Conservation (phyloP, 2,113 vertebrate genomes). For the Zosterops japonicus region DNA sequence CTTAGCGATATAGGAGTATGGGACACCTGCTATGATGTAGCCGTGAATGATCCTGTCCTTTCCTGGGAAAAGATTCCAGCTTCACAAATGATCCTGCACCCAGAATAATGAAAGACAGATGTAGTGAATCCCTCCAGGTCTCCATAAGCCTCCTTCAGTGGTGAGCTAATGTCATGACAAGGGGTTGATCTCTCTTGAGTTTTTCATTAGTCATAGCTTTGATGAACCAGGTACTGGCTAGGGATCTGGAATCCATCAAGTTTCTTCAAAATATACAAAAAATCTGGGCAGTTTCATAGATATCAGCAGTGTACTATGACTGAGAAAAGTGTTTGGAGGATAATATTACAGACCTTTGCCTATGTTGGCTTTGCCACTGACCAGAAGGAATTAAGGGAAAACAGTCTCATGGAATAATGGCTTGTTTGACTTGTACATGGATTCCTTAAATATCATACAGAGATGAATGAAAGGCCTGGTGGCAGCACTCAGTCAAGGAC, state of each 20-base stretch:
- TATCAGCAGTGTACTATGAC: neutral
- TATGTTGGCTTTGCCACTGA: neutral
- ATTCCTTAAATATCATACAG: neutral
- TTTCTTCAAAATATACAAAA: neutral
- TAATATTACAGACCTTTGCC: neutral
- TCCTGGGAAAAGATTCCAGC: neutral
- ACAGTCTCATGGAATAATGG: neutral
- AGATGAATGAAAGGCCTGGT: neutral
- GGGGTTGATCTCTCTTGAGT: neutral
- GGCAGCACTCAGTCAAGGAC: neutral
- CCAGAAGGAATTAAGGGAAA: neutral
- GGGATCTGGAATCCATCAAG: neutral
- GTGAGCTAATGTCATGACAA: neutral
- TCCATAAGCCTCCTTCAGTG: neutral
- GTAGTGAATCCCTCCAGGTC: neutral
- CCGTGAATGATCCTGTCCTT: neutral
- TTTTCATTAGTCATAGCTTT: neutral
- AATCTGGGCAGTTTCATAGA: neutral
- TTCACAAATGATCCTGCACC: neutral
- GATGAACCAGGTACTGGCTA: neutral
- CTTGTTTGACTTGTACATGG: neutral
- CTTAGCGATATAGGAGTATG: neutral
- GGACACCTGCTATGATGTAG: neutral
- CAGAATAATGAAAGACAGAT: neutral
- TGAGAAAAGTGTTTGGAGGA: neutral